Evolutionary conservation across 1,140 invertebrate species (phyloP).

Genomic region (Lamellibrachia luymesi): DNA sequence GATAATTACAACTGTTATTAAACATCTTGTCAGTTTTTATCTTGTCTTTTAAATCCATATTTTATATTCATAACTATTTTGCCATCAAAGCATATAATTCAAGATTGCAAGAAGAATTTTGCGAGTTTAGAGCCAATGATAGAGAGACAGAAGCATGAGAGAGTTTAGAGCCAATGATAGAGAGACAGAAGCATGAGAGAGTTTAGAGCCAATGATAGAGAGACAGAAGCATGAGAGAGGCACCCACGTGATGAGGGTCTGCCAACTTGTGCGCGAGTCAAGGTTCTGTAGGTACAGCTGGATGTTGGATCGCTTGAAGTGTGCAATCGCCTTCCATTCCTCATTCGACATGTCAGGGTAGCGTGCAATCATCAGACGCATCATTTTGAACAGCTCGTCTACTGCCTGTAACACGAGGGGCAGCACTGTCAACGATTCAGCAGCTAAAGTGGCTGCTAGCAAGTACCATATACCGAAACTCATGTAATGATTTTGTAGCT

Average conservation of each 20-base stretch:
- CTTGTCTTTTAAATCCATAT: no score
- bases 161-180: neutral
- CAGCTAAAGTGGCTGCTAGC: neutral
- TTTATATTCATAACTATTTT: no score
- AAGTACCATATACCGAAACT: no score
- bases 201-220: neutral
- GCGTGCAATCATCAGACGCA: constrained; percentile 77
- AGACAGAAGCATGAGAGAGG: neutral
- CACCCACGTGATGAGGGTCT: constrained; percentile 75
- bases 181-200: neutral
- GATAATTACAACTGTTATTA: no score
- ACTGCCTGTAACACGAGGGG: constrained; percentile 68
- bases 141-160: neutral
- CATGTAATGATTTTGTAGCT: no score
- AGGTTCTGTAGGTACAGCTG: constrained; percentile 77
- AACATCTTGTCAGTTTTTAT: no score
- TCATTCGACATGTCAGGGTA: constrained; percentile 75
- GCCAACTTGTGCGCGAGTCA: constrained; percentile 82
- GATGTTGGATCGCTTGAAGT: constrained; percentile 78
- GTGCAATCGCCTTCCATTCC: constrained; percentile 76
- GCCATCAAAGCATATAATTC: no score
- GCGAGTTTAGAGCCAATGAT: no score
- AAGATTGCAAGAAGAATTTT: no score
- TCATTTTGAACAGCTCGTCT: constrained; percentile 85
- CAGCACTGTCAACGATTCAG: neutral